Base-by-base conservation (phyloP, 2,113 vertebrate genomes). In the Psephotus haematonotus region DNA sequence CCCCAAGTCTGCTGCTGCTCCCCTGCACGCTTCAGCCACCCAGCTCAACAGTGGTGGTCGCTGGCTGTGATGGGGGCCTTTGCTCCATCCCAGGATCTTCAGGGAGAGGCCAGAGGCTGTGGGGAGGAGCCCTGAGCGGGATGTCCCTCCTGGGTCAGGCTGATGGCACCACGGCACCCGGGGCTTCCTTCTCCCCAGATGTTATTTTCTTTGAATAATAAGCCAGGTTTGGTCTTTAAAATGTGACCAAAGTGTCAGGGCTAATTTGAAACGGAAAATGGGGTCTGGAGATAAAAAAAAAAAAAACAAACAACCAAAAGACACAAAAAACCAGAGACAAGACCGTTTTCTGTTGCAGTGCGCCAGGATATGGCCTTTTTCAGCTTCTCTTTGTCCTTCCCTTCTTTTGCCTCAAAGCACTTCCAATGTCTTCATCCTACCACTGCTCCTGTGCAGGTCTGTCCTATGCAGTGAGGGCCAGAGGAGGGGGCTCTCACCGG, bases 201-300 rank as follows among this genome's bases (percentile, higher is more conserved):
- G 29, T 47, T 80, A 5, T 90, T 77, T 24, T 16, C 46, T 75
- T 55, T 60, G 50, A 78, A 59, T 35, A 59, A 23, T 24, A 59
- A 35, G 6, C 22, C 33, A 35, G 57, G 57, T 35, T 59, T 59
- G 57, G 57, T 35, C 57, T 59, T 59, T 59, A 59, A 35, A 59
- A 35, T 35, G 57, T 24, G 88, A 82, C 89, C 65, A 63, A 90
- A 74, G 46, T 43, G 75, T 68, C 79, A 92, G 68, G 43, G 55
- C 43, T 90, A 76, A 94, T 95, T 95, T 92, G 79, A 95, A 95
- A 95, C 68, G 84, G 84, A 95, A 95, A 96, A 39, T 33, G 78
- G 50, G 43, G 70, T 28, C 84, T 44, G 59, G 35, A 37, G 14
- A 17, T 37, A 28, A 50, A 65, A 65, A 41, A 41, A 62, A 53